Evolutionary conservation across 2,888 invertebrate genomes (phyloP), one percentile per base, ranked within the genome.

Genomic region (Diarsia brunnea): DNA sequence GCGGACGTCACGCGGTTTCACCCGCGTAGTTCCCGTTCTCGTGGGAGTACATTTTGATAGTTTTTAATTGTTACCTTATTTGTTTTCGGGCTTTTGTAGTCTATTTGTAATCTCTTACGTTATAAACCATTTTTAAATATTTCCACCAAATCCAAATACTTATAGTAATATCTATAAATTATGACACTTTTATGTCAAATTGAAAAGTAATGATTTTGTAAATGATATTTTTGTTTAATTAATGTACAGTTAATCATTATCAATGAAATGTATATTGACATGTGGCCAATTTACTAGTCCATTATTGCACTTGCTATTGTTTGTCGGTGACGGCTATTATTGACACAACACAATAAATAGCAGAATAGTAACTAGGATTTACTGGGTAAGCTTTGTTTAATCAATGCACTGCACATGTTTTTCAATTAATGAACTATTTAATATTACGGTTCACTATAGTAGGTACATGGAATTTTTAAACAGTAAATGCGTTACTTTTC

Each of bases 271-370:
- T 12, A 24, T 14, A 79, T 27, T 61, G 51, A 8, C 38, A 43
- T 53, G 43, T 31, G 49, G 47, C 27, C 27, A 53, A 4, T 66
- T 27, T 66, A 63, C 21, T 16, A 31, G 16, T 75, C 3, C 47
- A 43, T 81, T 61, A 55, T 47, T 81, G 24, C n/a, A 47, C 75
- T 66, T 21, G 53, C 53, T 19, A 63, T 82, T 74, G 64, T 65
- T 67, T 82, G 24, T 31, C 14, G 24, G 31, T 63, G n/a, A 55
- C 14, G 21, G 47, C 24, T 49, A 49, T 45, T 73, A 65, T 63
- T 55, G 31, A 49, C 61, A 82, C 47, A 53, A 27, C 75, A 63
- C 82, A 76, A 45, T 68, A 14, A 68, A 82, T 63, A 75, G 21
- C 67, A 38, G 24, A 47, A 61, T 49, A 67, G 75, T 55, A 38